phyloP scores from a whole-genome alignment of 2,113 vertebrate genomes.

The Montifringilla adamsi region DNA sequence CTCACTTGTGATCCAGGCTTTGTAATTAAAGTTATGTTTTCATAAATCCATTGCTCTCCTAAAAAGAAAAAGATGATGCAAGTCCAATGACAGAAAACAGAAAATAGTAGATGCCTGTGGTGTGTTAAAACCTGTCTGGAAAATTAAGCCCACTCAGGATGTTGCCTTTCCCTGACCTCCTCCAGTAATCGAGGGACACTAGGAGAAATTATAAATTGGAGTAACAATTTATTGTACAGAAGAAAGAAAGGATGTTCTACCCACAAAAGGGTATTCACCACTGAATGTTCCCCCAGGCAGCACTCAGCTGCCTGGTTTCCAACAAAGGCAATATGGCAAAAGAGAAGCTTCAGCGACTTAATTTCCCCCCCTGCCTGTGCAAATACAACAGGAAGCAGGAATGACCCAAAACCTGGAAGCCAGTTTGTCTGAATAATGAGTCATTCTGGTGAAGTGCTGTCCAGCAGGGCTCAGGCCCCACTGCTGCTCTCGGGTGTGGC shows the following conservation, averaged over 20 bases:
- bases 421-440: neutral
- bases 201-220: neutral
- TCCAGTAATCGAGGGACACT: neutral
- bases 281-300: neutral
- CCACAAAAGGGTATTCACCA: neutral
- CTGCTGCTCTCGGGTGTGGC: accelerated
- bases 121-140: neutral
- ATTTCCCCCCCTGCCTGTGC: neutral
- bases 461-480: accelerated
- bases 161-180: neutral
- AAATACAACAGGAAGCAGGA: neutral
- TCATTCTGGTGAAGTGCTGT: no score
- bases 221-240: neutral
- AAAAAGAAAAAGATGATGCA: neutral
- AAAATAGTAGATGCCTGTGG: neutral
- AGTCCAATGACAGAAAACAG: neutral
- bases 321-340: neutral
- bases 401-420: neutral
- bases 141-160: neutral
- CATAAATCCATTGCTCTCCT: neutral
- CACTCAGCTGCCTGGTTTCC: accelerated
- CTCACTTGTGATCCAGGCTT: neutral
- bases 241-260: neutral
- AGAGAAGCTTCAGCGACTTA: neutral
- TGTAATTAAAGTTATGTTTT: neutral